Percentiles rank a stretch among this genome's conserved stretches.
Conservation (phyloP, 2,888 invertebrate species). For the Stegophylla sp. region DNA sequence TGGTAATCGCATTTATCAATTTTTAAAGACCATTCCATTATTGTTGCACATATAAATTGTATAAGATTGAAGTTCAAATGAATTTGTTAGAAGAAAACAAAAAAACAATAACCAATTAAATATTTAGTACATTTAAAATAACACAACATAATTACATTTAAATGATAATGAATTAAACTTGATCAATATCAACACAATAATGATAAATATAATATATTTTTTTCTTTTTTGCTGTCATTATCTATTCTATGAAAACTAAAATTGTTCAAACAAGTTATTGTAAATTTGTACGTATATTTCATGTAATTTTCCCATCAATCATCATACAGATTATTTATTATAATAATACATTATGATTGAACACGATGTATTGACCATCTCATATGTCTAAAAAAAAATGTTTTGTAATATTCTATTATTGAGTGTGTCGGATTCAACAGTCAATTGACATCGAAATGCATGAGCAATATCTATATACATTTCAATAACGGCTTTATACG, state of each 20-base stretch:
- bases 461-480: conserved; percentile 6
- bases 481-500: conserved; percentile 36
- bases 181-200: no score
- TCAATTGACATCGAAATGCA: conserved; percentile 50
- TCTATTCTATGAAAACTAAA: background rate
- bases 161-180: no score
- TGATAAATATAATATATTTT: background rate
- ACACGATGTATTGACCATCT: conserved; percentile 23
- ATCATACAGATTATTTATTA: background rate
- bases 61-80: no score
- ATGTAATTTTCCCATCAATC: conserved; percentile 34
- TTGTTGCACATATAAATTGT: no score
- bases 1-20: no score
- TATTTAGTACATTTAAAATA: no score
- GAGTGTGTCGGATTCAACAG: conserved; percentile 34
- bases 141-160: no score
- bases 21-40: no score
- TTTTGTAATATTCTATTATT: conserved; percentile 28
- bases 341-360: conserved; percentile 47
- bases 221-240: no score
- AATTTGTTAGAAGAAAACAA: no score
- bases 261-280: background rate
- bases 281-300: background rate
- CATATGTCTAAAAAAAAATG: conserved; percentile 30
- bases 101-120: no score